Evolutionary conservation across 1,140 invertebrate genomes (phyloP), one percentile per base, ranked within the genome.

Genomic region (Dendrolimus kikuchii): DNA sequence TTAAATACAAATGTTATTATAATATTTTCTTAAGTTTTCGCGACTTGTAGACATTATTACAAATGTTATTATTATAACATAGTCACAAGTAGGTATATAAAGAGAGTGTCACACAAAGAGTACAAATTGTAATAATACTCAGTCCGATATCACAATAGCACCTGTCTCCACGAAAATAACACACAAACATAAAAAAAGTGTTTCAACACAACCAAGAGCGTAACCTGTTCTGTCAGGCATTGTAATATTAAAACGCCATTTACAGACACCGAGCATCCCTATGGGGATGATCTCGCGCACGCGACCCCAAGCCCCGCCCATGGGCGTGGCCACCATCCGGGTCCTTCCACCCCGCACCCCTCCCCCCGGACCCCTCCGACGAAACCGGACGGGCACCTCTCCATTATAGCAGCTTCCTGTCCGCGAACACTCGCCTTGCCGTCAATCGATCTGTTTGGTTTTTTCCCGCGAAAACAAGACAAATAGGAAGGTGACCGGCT

Each of bases 401-500:
- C 78, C 78, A 81, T 84, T 84, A 84, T 84, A 71, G 70, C 72
- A 62, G 78, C 62, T 81, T 84, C 81, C 81, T 84, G 81, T 84
- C 76, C 75, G 70, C 68, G 74, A 69, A 74, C 78, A 71, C 77
- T 71, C 76, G 78, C 69, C 72, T 77, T 71, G 73, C 76, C 68
- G 64, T 73, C 74, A 73, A 80, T 81, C 66, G 78, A 81, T 84
- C 77, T 84, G 81, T 84, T 84, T 81, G 77, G 80, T 81, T 84
- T 78, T 83, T 84, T 73, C 23, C 23, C 23, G 23, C 23, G 23
- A 23, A 23, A 74, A 72, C 69, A 74, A 75, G 71, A 68, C 73
- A 66, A 71, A 77, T 75, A 74, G 61, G 23, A 23, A 23, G 23
- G 23, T 23, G 23, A 40, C 59, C 42, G 62, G 59, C 42, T 10